Conservation (phyloP, 2,113 vertebrate species). For the Ramphastos sulfuratus region DNA sequence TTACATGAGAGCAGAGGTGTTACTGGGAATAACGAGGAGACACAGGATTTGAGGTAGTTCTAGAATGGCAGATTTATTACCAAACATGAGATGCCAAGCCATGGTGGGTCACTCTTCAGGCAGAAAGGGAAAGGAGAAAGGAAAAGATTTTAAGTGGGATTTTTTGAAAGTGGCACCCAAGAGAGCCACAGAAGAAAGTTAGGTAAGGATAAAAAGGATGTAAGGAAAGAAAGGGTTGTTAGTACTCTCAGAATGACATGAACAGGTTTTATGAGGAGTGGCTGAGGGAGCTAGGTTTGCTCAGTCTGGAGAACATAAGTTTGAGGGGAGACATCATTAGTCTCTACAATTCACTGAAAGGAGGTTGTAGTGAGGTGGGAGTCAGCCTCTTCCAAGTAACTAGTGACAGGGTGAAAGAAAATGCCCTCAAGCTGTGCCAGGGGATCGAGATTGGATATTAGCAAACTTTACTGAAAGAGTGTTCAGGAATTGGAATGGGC, state of each 20-base stretch:
- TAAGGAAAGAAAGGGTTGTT: neutral
- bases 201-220: neutral
- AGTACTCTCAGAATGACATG: neutral
- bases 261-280: no score
- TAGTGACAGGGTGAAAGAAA: no score
- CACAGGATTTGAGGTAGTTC: neutral
- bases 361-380: no score
- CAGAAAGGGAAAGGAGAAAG: neutral
- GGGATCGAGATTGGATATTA: no score
- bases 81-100: neutral
- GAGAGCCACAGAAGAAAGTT: neutral
- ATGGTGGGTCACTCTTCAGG: neutral
- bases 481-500: no score
- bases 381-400: no score
- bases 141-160: neutral
- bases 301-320: no score
- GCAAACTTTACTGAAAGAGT: no score
- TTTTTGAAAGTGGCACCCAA: neutral
- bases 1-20: rapidly evolving
- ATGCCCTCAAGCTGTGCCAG: no score
- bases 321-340: no score
- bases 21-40: neutral
- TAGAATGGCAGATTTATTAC: neutral
- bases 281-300: no score
- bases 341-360: no score